Base-by-base conservation (phyloP, 2,888 invertebrate genomes). In the Pseudococcus longispinus region DNA sequence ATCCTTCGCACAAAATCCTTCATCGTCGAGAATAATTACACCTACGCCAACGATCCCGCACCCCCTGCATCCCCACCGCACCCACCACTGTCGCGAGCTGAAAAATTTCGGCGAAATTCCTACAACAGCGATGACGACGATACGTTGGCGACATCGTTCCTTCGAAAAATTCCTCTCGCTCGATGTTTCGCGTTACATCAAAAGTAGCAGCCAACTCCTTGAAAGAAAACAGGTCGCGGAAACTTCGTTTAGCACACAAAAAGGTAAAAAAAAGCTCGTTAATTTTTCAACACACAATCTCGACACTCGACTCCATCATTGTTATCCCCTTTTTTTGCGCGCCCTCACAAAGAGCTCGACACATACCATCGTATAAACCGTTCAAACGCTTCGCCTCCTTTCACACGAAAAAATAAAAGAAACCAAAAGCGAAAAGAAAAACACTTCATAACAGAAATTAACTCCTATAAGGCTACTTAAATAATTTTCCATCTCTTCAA, bases 221-320 rank as follows among this genome's bases (percentile, higher is more conserved):
- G 70, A 18, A 70, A 70, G 18, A 70, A 70, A 70, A 29, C 70
- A 70, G 70, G 29, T 32, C 70, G 23, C 20, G 29, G 29, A 29
- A 29, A 70, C 70, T 70, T 70, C 29, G 29, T 70, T 70, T 60
- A 60, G 44, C 8, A 26, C 29, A 70, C 29, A 20, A 70, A 70
- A 29, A 70, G 70, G 70, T 70, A 70, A 70, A 70, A 70, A 70
- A 70, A 70, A 70, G 70, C 70, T 70, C 70, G 70, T 70, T 70
- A 70, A 70, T 70, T 70, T 70, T 70, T 70, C 70, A 70, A 70
- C 70, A 70, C 70, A 70, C 70, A 70, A 70, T 70, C 70, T 70
- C 70, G 70, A 70, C 70, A 70, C 29, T 70, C 70, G 70, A 70
- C 70, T 29, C 70, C 70, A 70, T 70, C 70, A 70, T 70, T 70